These are phyloP conservation scores for Solen grandis DNA, from an alignment of 1,140 invertebrate species.

Conservation along the genomic window DNA sequence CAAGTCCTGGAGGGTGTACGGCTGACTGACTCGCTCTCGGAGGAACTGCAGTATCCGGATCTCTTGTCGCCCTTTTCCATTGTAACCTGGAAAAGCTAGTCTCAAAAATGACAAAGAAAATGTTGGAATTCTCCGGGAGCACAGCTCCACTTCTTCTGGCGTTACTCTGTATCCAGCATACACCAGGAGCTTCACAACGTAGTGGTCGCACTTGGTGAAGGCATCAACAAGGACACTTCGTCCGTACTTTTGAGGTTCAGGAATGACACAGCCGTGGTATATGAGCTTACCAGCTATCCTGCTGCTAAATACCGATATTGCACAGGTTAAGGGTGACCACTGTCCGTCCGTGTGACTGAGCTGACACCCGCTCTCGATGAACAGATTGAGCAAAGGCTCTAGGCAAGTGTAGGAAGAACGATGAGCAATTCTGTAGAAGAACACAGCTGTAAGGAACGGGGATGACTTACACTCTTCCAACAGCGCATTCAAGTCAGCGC, in stretches of 20 bases:
- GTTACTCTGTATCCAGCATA: slow-evolving; percentile 70
- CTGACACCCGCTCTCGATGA: slow-evolving; percentile 71
- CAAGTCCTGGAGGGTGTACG: slow-evolving; percentile 64
- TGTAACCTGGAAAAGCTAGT: slow-evolving; percentile 64
- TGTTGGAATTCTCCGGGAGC: slow-evolving; percentile 72
- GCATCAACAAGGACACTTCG: slow-evolving; percentile 74
- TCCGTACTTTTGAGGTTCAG: slow-evolving; percentile 56
- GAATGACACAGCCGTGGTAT: slow-evolving; percentile 71
- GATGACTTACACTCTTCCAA: slow-evolving; percentile 66
- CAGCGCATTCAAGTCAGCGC: slow-evolving; percentile 70
- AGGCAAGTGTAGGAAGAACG: slow-evolving; percentile 67
- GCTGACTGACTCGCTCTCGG: slow-evolving; percentile 56
- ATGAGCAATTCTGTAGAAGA: slow-evolving; percentile 74
- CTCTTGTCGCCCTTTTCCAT: slow-evolving; percentile 58
- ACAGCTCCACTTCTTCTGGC: slow-evolving; percentile 71
- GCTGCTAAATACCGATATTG: slow-evolving; percentile 72
- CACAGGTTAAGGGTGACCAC: slow-evolving; percentile 71
- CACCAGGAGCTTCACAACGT: slow-evolving; percentile 70
- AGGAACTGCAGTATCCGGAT: slow-evolving; percentile 68
- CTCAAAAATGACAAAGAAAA: slow-evolving; percentile 71
- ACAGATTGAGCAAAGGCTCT: slow-evolving; percentile 63
- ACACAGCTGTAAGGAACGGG: slow-evolving; percentile 75
- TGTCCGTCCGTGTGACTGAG: slow-evolving; percentile 74
- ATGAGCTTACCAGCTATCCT: slow-evolving; percentile 71
- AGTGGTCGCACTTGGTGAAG: slow-evolving; percentile 72